A percentile compares a stretch with the other conserved stretches of the same genome.
Evolutionary conservation across 2,113 vertebrate species (phyloP).

Genomic region (Psammodynastes pulverulentus): DNA sequence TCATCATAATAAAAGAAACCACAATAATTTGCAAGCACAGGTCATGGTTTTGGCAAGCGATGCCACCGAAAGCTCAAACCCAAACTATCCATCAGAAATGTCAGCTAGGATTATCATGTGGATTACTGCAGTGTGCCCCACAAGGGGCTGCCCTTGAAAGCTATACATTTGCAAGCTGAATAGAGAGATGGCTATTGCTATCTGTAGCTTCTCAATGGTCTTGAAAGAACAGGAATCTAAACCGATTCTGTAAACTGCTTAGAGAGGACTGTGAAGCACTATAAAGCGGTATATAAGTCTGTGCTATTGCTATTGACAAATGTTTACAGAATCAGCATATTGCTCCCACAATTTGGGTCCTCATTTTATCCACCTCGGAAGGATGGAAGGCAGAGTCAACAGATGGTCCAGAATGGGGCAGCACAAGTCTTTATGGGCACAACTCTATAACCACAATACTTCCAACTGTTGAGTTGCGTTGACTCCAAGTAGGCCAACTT

Average conservation of each 20-base stretch:
- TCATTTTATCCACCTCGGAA: too few relatives aligned
- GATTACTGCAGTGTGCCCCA: background rate
- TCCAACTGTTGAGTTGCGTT: background rate
- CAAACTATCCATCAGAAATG: background rate
- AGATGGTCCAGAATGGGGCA: background rate
- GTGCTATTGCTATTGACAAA: too few relatives aligned
- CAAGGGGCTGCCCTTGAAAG: background rate
- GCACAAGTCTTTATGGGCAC: background rate
- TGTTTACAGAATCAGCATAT: too few relatives aligned
- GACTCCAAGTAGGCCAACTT: background rate
- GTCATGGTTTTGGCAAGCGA: background rate
- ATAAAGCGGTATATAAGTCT: too few relatives aligned
- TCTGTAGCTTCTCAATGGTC: too few relatives aligned
- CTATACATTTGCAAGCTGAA: background rate
- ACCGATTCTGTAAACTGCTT: too few relatives aligned
- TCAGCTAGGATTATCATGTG: background rate
- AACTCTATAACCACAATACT: background rate
- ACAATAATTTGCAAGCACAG: background rate
- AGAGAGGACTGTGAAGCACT: too few relatives aligned
- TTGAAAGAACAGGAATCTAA: too few relatives aligned
- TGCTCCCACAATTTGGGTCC: too few relatives aligned
- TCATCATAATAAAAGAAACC: background rate
- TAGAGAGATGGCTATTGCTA: background rate
- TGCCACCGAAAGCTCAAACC: background rate
- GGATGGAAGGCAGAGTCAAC: too few relatives aligned